Evolutionary conservation across 2,888 invertebrate species (phyloP), one percentile per base, ranked within the genome.

Genomic region (Dione juno): DNA sequence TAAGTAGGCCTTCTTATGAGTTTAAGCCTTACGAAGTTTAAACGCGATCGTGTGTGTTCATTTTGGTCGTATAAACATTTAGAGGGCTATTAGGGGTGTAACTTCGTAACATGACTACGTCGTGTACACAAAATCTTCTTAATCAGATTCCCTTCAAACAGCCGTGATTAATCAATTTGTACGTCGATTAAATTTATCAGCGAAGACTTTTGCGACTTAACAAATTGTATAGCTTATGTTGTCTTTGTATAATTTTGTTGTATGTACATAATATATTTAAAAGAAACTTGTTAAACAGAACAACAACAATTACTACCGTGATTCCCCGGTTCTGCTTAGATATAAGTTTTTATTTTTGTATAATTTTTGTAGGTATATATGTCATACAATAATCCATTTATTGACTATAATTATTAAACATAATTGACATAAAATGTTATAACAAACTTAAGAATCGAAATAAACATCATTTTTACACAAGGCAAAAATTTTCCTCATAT

Each of bases 1-100:
- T 70, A 71, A 73, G 57, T 40, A 57, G 69, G 70, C 67, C 53
- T 69, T 65, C 71, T 74, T 72, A 65, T 63, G 66, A 66, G 75
- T 68, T 73, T 69, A 58, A 74, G 72, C 53, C 67, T 70, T 45
- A 10, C 57, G 43, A 70, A 70, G 53, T 74, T 73, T 67, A 66
- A 70, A 71, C 41, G 54, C 63, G 63, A 63, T 69, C 69, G 70
- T 74, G 71, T 74, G 61, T 74, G 74, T 66, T 74, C 70, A 69
- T 70, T 72, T 69, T 58, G 68, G 70, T 70, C 11, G 67, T 66
- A 50, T 40, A 57, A 40, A 52, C 63, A 54, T 57, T 65, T 69
- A 67, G 43, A 68, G 65, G 48, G 68, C 63, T 74, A 74, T 72
- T 74, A 70, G 54, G 59, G 67, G 63, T 66, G 63, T 59, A 71